Percentiles rank a stretch among this genome's conserved stretches.
Conservation (phyloP, 1,140 invertebrate genomes). For the Sminthurides bifidus region DNA sequence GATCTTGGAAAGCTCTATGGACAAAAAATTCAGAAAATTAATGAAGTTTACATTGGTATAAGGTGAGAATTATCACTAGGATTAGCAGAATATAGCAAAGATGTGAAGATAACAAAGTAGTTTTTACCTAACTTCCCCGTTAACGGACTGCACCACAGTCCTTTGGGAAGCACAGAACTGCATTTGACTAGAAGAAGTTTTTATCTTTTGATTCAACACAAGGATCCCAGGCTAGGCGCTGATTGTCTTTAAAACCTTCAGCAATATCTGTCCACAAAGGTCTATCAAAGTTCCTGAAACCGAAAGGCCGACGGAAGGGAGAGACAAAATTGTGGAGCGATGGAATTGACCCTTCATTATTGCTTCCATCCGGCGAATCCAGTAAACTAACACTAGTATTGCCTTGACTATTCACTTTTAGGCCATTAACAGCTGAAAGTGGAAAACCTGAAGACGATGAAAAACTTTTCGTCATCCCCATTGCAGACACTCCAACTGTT, state of each 20-base stretch:
- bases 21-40: not conserved
- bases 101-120: not conserved
- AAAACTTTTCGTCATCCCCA: not conserved
- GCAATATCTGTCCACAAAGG: slow-evolving; percentile 24
- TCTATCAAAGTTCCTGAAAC: slow-evolving; percentile 28
- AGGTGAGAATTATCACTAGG: not conserved
- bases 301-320: slow-evolving; percentile 13
- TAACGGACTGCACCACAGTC: slow-evolving; percentile 16
- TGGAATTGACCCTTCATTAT: not conserved
- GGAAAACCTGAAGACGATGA: not conserved
- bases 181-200: slow-evolving; percentile 12
- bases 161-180: slow-evolving; percentile 25
- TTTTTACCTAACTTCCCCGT: not conserved
- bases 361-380: not conserved
- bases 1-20: slow-evolving; percentile 16
- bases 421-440: not conserved
- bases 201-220: slow-evolving; percentile 11
- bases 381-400: too few relatives aligned
- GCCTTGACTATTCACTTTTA: not conserved
- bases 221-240: slow-evolving; percentile 28
- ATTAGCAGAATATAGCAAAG: not conserved
- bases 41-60: not conserved
- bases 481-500: not conserved
- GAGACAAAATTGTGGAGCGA: slow-evolving; percentile 1
- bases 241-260: slow-evolving; percentile 6